Evolutionary conservation across 2,113 vertebrate species (phyloP).

Genomic region (Sturnus vulgaris): DNA sequence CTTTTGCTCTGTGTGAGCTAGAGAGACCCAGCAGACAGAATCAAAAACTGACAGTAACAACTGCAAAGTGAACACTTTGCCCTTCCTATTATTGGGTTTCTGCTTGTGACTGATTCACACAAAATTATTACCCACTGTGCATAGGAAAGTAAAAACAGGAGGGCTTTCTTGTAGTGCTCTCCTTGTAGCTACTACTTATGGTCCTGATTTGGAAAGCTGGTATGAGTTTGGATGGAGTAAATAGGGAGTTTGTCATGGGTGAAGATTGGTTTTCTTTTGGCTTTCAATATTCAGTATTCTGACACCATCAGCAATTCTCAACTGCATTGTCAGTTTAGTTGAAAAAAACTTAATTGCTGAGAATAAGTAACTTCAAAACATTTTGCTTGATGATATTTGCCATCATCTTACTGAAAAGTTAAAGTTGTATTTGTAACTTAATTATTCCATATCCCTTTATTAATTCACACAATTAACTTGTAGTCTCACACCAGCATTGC

Average conservation of each 20-base stretch:
- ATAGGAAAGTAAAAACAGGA: neutral
- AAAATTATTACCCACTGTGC: neutral
- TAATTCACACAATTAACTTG: neutral
- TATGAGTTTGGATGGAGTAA: neutral
- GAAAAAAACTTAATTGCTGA: neutral
- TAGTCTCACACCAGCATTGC: neutral
- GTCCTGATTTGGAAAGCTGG: neutral
- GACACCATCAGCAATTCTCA: neutral
- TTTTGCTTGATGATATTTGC: neutral
- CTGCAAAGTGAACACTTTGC: slow-evolving; percentile 17
- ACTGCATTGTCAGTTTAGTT: neutral
- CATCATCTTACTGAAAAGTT: neutral
- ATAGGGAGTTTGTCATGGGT: neutral
- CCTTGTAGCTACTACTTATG: neutral
- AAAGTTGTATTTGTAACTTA: neutral
- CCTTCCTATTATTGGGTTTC: neutral
- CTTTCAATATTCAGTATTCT: neutral
- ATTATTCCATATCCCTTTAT: neutral
- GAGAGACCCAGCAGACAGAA: neutral
- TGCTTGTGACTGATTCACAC: neutral
- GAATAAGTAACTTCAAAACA: neutral
- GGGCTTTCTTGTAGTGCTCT: neutral
- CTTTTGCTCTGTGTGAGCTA: neutral
- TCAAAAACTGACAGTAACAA: slow-evolving; percentile 58
- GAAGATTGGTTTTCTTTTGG: neutral